Conservation (phyloP, 2,113 vertebrate species). For the Brachypodius melanocephalos region DNA sequence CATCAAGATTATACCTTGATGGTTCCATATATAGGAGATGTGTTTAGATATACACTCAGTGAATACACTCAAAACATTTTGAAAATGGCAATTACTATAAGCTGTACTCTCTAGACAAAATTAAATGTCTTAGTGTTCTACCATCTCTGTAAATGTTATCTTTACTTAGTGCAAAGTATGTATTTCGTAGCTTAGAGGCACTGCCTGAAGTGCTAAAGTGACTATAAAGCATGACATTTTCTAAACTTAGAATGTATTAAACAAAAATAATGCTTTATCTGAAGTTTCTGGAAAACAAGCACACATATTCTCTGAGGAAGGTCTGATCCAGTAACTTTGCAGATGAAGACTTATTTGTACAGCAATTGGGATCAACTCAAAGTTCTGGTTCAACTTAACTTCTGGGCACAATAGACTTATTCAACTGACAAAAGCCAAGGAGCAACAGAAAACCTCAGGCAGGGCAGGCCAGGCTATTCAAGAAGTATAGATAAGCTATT, state of each 20-base stretch:
- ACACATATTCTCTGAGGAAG: not conserved
- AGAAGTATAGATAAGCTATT: not conserved
- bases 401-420: not conserved
- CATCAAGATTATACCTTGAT: not conserved
- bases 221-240: not conserved
- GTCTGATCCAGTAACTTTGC: not conserved
- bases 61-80: not conserved
- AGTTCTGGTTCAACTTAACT: not conserved
- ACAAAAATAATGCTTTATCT: not conserved
- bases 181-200: not conserved
- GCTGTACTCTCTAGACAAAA: not conserved
- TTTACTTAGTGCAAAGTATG: not conserved
- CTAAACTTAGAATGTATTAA: not conserved
- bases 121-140: not conserved
- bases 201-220: not conserved
- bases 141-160: not conserved
- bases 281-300: not conserved
- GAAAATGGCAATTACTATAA: not conserved
- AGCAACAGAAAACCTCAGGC: not conserved
- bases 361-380: not conserved
- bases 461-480: not conserved
- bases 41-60: not conserved
- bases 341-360: not conserved
- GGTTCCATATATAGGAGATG: not conserved
- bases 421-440: not conserved